These are phyloP conservation scores for Lathamus discolor DNA, from an alignment of 2,113 vertebrate species.

Conservation along the genomic window DNA sequence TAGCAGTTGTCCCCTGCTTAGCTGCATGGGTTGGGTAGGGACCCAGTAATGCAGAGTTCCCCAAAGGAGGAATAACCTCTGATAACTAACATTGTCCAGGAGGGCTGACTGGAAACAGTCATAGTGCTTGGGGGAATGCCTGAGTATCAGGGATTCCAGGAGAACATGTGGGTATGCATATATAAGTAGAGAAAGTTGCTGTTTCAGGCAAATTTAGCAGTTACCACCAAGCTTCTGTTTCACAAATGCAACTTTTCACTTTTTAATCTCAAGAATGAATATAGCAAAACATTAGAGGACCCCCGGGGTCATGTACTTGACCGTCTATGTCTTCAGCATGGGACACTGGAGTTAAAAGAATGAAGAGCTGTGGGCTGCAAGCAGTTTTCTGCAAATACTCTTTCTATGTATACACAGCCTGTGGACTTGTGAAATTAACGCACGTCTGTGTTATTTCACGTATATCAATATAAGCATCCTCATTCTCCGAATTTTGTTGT, in stretches of 20 bases:
- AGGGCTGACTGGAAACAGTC: neutral
- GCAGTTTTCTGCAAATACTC: neutral
- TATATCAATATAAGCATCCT: neutral
- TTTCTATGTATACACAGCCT: neutral
- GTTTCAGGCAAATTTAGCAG: neutral
- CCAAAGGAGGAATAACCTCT: neutral
- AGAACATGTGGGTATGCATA: rapidly evolving
- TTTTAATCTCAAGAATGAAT: neutral
- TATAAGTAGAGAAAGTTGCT: neutral
- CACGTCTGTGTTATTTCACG: neutral
- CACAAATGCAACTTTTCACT: neutral
- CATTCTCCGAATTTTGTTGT: neutral
- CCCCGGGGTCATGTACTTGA: neutral
- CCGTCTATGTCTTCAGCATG: neutral
- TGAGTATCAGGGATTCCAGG: neutral
- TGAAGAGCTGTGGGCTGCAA: neutral
- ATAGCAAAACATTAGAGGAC: neutral
- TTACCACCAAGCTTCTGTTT: neutral
- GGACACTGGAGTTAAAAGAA: neutral
- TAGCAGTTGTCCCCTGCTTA: neutral
- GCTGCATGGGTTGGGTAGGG: neutral
- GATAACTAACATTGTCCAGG: neutral
- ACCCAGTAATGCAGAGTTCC: neutral
- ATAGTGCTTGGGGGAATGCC: neutral
- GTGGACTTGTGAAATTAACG: neutral